Conservation (phyloP, 2,888 invertebrate genomes). For the Ornithoptera alexandrae region DNA sequence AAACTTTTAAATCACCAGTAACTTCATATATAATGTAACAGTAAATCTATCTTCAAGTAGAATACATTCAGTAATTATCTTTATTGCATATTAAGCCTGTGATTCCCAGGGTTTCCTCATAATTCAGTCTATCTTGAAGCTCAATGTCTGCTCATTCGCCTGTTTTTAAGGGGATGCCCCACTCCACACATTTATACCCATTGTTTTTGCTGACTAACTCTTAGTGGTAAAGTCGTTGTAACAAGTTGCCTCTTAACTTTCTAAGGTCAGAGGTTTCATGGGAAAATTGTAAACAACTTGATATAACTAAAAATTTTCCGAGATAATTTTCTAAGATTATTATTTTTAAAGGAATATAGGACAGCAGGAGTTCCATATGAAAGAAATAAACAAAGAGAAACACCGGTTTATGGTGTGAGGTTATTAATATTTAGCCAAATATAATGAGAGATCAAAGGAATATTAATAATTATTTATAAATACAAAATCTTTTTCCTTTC, state of each 20-base stretch:
- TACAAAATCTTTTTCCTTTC: no score
- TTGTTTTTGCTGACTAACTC: conserved; percentile 13
- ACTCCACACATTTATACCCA: neutral
- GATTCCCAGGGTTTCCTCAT: conserved; percentile 4
- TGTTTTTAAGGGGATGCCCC: neutral
- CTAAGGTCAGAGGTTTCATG: neutral
- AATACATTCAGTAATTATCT: neutral
- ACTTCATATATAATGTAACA: no score
- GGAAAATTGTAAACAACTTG: neutral
- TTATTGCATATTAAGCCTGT: neutral
- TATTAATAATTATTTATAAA: no score
- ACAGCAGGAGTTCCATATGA: neutral
- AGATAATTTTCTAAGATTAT: neutral
- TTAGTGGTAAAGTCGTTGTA: conserved; percentile 11
- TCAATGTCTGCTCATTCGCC: neutral
- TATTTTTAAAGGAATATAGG: neutral
- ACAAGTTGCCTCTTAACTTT: conserved; percentile 12
- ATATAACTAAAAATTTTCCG: no score
- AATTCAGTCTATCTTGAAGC: conserved; percentile 7
- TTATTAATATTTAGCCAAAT: no score
- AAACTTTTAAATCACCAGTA: no score
- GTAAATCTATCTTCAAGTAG: no score
- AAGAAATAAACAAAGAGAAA: neutral
- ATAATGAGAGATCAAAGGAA: no score
- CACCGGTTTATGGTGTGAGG: neutral